These are phyloP conservation scores for Papilio glaucus DNA, from an alignment of 1,140 invertebrate species.

Conservation along the genomic window DNA sequence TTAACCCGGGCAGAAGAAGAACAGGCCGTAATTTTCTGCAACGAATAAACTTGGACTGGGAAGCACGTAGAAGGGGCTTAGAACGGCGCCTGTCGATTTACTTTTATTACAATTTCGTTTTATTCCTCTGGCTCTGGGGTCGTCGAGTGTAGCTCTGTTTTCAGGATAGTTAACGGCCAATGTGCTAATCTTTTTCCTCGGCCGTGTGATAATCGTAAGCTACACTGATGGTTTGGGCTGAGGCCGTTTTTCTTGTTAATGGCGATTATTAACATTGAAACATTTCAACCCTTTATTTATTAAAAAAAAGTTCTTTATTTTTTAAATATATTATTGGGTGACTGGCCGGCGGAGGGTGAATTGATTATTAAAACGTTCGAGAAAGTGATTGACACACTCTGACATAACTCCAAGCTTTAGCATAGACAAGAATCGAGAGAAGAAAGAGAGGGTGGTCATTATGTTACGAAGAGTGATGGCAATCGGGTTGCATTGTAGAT, in stretches of 20 bases:
- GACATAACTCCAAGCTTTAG: too few species aligned
- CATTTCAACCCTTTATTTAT: slow-evolving; percentile 45
- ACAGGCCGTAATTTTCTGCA: slow-evolving; percentile 74
- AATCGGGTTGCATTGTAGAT: too few species aligned
- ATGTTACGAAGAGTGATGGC: too few species aligned
- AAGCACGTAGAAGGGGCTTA: slow-evolving; percentile 66
- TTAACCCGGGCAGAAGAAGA: not conserved
- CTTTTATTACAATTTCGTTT: slow-evolving; percentile 81
- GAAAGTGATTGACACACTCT: too few species aligned
- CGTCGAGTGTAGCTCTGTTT: slow-evolving; percentile 73
- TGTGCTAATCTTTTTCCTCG: slow-evolving; percentile 80
- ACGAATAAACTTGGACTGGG: slow-evolving; percentile 81
- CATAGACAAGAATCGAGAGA: too few species aligned
- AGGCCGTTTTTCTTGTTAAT: slow-evolving; percentile 63
- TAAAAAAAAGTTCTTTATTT: not conserved
- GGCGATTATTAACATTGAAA: slow-evolving; percentile 61
- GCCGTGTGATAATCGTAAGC: slow-evolving; percentile 66
- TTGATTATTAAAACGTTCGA: too few species aligned
- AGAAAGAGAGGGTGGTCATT: too few species aligned
- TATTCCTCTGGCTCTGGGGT: slow-evolving; percentile 65
- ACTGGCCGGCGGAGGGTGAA: too few species aligned
- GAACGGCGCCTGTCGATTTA: slow-evolving; percentile 70
- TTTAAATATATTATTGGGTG: too few species aligned
- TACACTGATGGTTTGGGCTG: slow-evolving; percentile 58
- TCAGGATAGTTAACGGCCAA: slow-evolving; percentile 77